phyloP scores from a whole-genome alignment of 2,113 vertebrate species.

The Meles meles region DNA sequence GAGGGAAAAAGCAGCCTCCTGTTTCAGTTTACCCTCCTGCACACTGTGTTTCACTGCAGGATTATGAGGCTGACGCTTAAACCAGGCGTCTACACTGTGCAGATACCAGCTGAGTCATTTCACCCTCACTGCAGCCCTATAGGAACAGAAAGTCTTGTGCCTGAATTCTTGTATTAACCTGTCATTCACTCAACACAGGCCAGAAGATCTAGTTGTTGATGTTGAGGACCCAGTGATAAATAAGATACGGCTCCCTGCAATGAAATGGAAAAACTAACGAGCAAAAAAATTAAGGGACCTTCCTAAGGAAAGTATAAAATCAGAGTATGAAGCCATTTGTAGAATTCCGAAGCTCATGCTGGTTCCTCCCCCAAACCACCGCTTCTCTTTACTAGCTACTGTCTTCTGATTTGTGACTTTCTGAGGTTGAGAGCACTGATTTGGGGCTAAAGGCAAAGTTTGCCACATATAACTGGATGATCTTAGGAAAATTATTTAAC shows the following conservation, averaged over 20 bases:
- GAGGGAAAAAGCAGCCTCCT: not conserved
- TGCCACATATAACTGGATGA: not conserved
- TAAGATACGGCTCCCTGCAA: not conserved
- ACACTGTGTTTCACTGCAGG: not conserved
- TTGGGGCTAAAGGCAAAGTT: not conserved
- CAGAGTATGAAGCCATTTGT: not conserved
- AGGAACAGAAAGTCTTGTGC: not conserved
- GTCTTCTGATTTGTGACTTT: not conserved
- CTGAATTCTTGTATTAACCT: not conserved
- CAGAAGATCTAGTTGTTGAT: not conserved
- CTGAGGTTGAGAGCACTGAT: not conserved
- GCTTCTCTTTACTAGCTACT: not conserved
- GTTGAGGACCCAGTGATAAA: not conserved
- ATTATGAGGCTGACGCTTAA: not conserved
- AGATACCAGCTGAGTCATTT: not conserved
- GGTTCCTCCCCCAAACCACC: not conserved
- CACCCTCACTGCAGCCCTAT: not conserved
- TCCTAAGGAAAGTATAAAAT: not conserved
- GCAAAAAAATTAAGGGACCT: not conserved
- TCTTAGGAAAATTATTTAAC: not conserved
- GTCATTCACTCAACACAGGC: not conserved
- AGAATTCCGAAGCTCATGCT: not conserved
- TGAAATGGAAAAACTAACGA: not conserved
- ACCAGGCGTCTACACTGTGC: not conserved
- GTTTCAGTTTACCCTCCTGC: not conserved